Conservation (phyloP, 2,888 invertebrate genomes). For the Deilephila elpenor region DNA sequence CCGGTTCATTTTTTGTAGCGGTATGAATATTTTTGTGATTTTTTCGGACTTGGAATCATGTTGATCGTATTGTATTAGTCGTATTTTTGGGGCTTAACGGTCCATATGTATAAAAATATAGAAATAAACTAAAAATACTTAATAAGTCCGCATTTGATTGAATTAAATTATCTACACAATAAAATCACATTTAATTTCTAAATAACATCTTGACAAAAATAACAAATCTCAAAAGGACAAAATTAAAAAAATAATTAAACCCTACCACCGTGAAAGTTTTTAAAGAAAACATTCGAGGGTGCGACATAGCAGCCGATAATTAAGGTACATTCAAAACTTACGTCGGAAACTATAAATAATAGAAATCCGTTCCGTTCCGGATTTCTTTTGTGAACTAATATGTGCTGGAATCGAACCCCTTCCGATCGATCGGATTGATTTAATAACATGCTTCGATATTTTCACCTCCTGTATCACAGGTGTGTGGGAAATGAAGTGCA, state of each 20-base stretch:
- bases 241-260: slow-evolving; percentile 16
- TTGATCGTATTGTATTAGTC: no score
- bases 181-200: neutral
- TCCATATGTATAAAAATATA: neutral
- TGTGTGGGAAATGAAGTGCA: slow-evolving; percentile 43
- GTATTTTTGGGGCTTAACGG: no score
- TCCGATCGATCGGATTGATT: slow-evolving; percentile 79
- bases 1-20: no score
- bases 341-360: slow-evolving; percentile 84
- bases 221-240: neutral
- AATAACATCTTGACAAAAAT: neutral
- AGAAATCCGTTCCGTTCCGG: slow-evolving; percentile 80
- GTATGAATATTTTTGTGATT: no score
- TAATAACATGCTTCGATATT: slow-evolving; percentile 76
- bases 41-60: no score
- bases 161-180: neutral
- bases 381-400: slow-evolving; percentile 83
- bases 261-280: slow-evolving; percentile 65
- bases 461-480: slow-evolving; percentile 74
- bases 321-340: slow-evolving; percentile 81
- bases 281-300: slow-evolving; percentile 68
- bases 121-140: no score
- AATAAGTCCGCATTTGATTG: neutral
- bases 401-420: slow-evolving; percentile 76
- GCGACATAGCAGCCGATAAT: slow-evolving; percentile 79